Evolutionary conservation across 2,113 vertebrate genomes (phyloP).

Genomic region (Charadrius vociferus): DNA sequence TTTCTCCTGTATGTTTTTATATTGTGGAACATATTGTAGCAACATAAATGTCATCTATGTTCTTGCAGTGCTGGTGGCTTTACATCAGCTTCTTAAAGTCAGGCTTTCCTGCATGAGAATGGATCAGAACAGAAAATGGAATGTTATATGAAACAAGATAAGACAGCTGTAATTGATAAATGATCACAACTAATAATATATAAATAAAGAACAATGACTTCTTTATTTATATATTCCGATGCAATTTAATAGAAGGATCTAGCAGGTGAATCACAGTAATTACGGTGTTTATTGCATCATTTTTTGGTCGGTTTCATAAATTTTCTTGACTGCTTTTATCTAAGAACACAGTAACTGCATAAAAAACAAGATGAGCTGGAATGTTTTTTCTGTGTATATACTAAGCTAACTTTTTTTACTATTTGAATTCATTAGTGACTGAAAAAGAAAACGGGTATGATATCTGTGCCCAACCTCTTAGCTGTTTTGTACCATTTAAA

Average conservation of each 20-base stretch:
- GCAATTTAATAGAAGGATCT: not conserved
- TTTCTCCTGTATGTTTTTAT: not conserved
- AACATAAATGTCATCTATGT: not conserved
- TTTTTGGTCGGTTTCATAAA: not conserved
- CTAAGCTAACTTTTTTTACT: not conserved
- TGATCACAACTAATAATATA: not conserved
- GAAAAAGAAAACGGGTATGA: not conserved
- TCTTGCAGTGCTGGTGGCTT: not conserved
- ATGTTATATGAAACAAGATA: fast-evolving
- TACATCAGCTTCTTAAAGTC: not conserved
- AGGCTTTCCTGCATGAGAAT: not conserved
- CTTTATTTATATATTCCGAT: too few species aligned
- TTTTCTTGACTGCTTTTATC: not conserved
- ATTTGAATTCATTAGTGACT: not conserved
- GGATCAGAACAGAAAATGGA: not conserved
- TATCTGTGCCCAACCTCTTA: not conserved
- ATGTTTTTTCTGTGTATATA: not conserved
- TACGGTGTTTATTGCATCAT: not conserved
- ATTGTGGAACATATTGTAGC: not conserved
- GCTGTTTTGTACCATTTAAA: not conserved
- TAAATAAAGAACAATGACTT: not conserved
- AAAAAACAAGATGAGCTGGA: not conserved
- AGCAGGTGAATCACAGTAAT: not conserved
- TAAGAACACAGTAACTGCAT: not conserved
- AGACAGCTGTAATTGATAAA: not conserved